These are phyloP conservation scores for Sussaba pulchella DNA, from an alignment of 2,888 invertebrate species.

Conservation along the genomic window DNA sequence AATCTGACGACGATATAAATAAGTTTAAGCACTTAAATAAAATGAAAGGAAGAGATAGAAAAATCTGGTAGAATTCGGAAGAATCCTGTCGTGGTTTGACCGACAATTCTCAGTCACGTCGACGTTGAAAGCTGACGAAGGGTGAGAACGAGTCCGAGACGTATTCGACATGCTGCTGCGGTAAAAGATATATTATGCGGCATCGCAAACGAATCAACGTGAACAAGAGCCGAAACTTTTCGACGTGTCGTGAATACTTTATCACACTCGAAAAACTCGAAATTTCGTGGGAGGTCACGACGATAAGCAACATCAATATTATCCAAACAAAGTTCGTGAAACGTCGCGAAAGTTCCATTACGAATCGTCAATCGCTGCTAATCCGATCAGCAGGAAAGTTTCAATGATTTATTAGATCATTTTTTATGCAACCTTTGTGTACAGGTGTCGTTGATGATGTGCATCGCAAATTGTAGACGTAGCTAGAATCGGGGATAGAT, in stretches of 20 bases:
- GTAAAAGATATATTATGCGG: conserved; percentile 40
- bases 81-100: conserved; percentile 8
- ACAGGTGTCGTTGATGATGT: neutral
- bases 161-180: conserved; percentile 1
- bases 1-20: neutral
- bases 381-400: neutral
- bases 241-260: conserved; percentile 61
- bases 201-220: conserved; percentile 40
- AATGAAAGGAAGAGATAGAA: neutral
- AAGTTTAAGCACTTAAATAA: neutral
- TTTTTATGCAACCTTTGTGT: too few species aligned
- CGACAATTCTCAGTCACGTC: conserved; percentile 38
- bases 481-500: neutral
- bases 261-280: conserved; percentile 16
- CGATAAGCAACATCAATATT: conserved; percentile 55
- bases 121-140: conserved; percentile 35
- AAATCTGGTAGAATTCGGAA: conserved; percentile 11
- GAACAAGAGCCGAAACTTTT: conserved; percentile 38
- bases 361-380: conserved; percentile 35
- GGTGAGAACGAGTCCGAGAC: neutral
- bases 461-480: neutral
- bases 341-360: conserved; percentile 5
- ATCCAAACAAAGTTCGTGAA: conserved; percentile 33
- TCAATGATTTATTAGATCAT: too few species aligned
- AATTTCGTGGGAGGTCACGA: conserved; percentile 9